A percentile compares a stretch with the other conserved stretches of the same genome.
These are phyloP conservation scores for Echinometra lucunter DNA, from an alignment of 53 echinoderm and acorn worm species.

Conservation along the genomic window DNA sequence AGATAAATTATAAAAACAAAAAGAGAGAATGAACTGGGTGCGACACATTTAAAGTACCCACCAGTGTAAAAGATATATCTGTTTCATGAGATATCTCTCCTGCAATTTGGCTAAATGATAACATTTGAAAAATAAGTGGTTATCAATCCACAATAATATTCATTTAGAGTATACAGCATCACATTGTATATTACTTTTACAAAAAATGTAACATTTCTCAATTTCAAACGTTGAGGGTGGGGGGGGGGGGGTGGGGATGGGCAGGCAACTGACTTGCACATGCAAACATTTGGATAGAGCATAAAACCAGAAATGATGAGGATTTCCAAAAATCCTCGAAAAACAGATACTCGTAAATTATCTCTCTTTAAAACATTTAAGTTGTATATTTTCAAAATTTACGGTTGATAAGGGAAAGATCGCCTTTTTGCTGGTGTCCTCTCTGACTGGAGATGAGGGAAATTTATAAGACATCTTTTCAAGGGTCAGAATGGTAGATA, in stretches of 20 bases:
- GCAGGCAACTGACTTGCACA: no score
- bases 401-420: no score
- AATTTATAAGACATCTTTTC: no score
- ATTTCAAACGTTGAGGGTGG: no score
- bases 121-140: no score
- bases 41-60: background rate
- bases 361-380: no score
- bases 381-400: no score
- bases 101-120: background rate
- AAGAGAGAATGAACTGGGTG: background rate
- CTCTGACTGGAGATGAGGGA: background rate
- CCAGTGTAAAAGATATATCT: background rate
- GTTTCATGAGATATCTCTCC: background rate
- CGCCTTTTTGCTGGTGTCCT: no score
- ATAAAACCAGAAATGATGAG: background rate
- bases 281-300: no score
- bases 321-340: background rate
- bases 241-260: background rate
- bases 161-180: background rate
- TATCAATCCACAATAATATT: background rate
- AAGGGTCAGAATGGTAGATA: no score
- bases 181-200: no score
- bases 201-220: no score
- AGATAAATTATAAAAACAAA: background rate
- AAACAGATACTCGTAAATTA: background rate